Percentiles rank a stretch among this genome's conserved stretches.
phyloP scores from a whole-genome alignment of 2,797 vertebrate species.

The Rhabdomys pumilio region DNA sequence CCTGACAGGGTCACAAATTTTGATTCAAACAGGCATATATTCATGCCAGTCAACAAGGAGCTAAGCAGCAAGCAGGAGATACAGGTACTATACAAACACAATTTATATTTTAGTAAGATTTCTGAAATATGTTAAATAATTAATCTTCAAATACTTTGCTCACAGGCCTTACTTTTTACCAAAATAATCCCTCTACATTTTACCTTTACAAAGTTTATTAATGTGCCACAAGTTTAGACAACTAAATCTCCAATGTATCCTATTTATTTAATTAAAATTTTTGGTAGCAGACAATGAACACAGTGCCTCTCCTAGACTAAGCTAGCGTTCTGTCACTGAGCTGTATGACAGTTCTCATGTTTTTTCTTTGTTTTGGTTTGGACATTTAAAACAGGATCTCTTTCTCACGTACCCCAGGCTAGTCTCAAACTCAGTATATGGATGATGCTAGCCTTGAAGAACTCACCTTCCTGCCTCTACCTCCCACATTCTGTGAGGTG shows the following conservation, averaged over 20 bases:
- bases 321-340: background rate
- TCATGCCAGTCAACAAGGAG: constrained; percentile 24
- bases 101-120: constrained; percentile 54
- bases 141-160: constrained; percentile 28
- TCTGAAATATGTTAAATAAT: constrained; percentile 44
- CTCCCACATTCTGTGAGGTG: background rate
- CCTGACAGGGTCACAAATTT: background rate
- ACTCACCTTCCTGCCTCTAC: background rate
- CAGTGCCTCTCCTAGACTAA: background rate
- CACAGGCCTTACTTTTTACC: constrained; percentile 23
- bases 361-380: background rate
- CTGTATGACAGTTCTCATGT: background rate
- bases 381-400: background rate
- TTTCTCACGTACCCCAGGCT: background rate
- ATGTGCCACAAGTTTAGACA: constrained; percentile 43
- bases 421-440: background rate
- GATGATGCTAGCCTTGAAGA: background rate
- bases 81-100: background rate
- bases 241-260: constrained; percentile 47
- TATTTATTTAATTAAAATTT: background rate
- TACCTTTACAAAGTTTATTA: constrained; percentile 56
- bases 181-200: constrained; percentile 12
- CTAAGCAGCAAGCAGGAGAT: background rate
- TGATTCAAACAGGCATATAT: constrained; percentile 39
- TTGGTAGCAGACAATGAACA: background rate